Evolutionary conservation across 1,140 invertebrate species (phyloP).

Genomic region (Eumaeus atala): DNA sequence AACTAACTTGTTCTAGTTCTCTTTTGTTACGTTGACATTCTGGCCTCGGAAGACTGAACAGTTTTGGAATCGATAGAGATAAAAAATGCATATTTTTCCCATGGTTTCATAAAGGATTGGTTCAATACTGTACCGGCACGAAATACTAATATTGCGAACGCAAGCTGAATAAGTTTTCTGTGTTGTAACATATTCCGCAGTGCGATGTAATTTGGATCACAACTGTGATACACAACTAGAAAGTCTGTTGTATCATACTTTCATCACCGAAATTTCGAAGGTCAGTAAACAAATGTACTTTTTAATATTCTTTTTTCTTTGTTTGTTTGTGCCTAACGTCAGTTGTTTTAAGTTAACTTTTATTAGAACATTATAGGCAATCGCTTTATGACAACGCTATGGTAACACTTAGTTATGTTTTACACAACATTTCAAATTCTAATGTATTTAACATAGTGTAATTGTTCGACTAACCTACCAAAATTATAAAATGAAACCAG

Average conservation of each 20-base stretch:
- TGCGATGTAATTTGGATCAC: conserved; percentile 26
- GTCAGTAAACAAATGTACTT: conserved; percentile 34
- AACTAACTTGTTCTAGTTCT: conserved; percentile 37
- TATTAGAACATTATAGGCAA: no score
- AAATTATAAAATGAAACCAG: no score
- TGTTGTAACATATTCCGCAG: conserved; percentile 32
- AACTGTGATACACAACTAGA: conserved; percentile 21
- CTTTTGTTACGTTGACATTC: conserved; percentile 32
- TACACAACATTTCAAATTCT: no score
- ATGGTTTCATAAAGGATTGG: conserved; percentile 57
- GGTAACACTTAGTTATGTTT: no score
- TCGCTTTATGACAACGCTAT: no score
- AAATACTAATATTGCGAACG: conserved; percentile 28
- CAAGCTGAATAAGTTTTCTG: conserved; percentile 24
- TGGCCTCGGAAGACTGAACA: conserved; percentile 24
- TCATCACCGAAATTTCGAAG: conserved; percentile 23
- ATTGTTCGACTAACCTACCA: no score
- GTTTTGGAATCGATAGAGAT: conserved; percentile 59
- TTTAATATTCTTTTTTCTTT: background rate
- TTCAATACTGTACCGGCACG: conserved; percentile 47
- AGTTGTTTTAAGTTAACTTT: no score
- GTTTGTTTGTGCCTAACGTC: no score
- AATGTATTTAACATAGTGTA: no score
- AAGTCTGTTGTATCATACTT: conserved; percentile 20
- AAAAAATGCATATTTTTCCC: conserved; percentile 71